A percentile compares a stretch with the other conserved stretches of the same genome.
phyloP scores from a whole-genome alignment of 35 echinoderm and acorn worm genomes.

The Heliocidaris tuberculata region DNA sequence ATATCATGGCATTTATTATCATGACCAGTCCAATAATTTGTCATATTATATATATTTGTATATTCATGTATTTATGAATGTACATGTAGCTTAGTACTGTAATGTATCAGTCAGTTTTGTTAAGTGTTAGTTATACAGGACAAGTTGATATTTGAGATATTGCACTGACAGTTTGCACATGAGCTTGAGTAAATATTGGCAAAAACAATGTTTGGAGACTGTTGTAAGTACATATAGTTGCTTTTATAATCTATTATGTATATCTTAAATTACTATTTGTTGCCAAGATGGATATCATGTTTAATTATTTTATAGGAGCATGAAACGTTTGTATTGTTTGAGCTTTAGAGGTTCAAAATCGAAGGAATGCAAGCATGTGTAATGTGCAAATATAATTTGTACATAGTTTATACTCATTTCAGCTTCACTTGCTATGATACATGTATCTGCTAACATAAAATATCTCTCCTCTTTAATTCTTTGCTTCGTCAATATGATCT shows the following conservation, averaged over 20 bases:
- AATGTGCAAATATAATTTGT: no score
- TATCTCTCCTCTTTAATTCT: not conserved
- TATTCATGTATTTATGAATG: not conserved
- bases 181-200: not conserved
- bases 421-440: not conserved
- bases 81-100: not conserved
- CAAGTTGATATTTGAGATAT: not conserved
- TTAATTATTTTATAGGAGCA: no score
- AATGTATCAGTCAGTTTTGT: not conserved
- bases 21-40: not conserved
- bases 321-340: no score
- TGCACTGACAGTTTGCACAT: no score
- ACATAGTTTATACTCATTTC: not conserved
- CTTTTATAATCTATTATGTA: no score
- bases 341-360: no score
- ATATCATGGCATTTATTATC: not conserved
- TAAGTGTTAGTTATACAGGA: not conserved
- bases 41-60: not conserved
- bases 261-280: no score
- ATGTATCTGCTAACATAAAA: not conserved
- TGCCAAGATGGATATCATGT: no score
- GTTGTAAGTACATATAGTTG: no score
- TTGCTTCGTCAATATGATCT: not conserved
- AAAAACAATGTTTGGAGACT: no score
- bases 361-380: no score